These are phyloP conservation scores for Noctua janthe DNA, from an alignment of 2,888 invertebrate genomes.

Conservation along the genomic window DNA sequence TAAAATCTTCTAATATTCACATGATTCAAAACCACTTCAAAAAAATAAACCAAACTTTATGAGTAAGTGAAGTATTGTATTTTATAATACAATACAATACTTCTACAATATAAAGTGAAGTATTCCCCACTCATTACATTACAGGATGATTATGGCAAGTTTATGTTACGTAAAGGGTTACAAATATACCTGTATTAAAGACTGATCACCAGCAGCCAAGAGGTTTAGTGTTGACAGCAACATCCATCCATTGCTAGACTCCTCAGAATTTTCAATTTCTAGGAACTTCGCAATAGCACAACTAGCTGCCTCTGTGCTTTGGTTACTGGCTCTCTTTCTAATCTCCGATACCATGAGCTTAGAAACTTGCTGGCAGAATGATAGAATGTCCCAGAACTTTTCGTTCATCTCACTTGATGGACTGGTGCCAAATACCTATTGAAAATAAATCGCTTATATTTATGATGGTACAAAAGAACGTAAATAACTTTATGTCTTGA, in stretches of 20 bases:
- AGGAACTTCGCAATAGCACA: slow-evolving; percentile 99
- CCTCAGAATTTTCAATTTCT: slow-evolving; percentile 98
- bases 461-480: not conserved
- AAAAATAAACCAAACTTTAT: not conserved
- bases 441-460: slow-evolving; percentile 27
- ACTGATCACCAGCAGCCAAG: slow-evolving; percentile 96
- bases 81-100: too few relatives aligned
- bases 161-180: not conserved
- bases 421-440: slow-evolving; percentile 97
- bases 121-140: not conserved
- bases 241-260: slow-evolving; percentile 99
- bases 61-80: not conserved
- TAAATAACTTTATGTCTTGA: not conserved
- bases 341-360: slow-evolving; percentile 99
- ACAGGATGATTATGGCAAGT: not conserved
- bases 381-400: slow-evolving; percentile 98
- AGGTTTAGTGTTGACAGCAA: slow-evolving; percentile 97
- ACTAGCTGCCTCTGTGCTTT: slow-evolving; percentile 98
- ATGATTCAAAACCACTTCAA: not conserved
- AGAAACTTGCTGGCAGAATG: slow-evolving; percentile 98
- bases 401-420: slow-evolving; percentile 99
- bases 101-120: too few relatives aligned
- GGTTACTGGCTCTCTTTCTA: slow-evolving; percentile 97
- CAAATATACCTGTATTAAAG: slow-evolving; percentile 94
- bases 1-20: not conserved